Percentiles rank a stretch among this genome's conserved stretches.
phyloP scores from a whole-genome alignment of 2,797 vertebrate species.

The Ara ararauna region DNA sequence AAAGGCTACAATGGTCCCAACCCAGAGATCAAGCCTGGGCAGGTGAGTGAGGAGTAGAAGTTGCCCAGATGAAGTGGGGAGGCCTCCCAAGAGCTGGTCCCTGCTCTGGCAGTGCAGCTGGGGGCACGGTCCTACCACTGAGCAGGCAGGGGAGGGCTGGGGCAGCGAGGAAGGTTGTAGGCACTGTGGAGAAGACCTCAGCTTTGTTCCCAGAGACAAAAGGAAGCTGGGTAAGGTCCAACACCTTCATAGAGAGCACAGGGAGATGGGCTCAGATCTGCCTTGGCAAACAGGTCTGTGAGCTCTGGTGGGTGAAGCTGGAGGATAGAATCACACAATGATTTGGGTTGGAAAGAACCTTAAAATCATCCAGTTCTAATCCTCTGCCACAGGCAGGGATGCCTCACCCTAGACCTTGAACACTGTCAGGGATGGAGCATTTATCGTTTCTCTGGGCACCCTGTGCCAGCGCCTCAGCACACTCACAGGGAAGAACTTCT shows the following conservation, averaged over 20 bases:
- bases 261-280: neutral
- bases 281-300: neutral
- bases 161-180: neutral
- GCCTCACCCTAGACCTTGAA: neutral
- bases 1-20: conserved; percentile 63
- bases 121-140: neutral
- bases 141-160: neutral
- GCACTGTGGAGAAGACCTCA: neutral
- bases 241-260: rapidly evolving
- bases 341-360: neutral
- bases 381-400: neutral
- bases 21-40: conserved; percentile 75
- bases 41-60: conserved; percentile 60
- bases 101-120: neutral
- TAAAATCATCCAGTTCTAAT: neutral
- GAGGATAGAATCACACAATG: neutral
- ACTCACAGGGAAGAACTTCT: neutral
- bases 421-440: neutral
- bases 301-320: neutral
- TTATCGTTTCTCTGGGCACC: neutral
- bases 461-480: neutral
- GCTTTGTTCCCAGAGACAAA: neutral
- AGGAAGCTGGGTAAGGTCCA: neutral
- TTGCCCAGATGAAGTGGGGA: rapidly evolving
- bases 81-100: neutral